These are phyloP conservation scores for Lepidurus packardi DNA, from an alignment of 1,140 invertebrate species.

Conservation along the genomic window DNA sequence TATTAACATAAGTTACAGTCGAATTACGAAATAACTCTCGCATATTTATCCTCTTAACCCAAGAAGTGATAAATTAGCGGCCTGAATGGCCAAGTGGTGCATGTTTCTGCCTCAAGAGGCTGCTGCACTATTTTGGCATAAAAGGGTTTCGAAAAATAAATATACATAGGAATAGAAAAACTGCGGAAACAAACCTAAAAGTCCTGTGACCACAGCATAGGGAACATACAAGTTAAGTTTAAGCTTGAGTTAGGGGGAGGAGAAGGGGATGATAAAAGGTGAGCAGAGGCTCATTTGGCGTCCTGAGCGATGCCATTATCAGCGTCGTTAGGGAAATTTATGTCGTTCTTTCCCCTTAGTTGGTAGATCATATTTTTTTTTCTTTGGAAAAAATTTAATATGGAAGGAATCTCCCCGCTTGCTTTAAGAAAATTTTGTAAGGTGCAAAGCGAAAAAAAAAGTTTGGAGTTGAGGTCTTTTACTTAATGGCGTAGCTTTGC, in stretches of 20 bases:
- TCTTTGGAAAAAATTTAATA: background rate
- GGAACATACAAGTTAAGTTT: background rate
- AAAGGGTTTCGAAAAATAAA: no score
- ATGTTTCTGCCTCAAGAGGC: no score
- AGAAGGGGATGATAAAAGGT: background rate
- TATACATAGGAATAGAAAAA: no score
- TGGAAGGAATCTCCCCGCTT: background rate
- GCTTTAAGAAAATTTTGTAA: background rate
- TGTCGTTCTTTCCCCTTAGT: background rate
- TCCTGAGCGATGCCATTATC: background rate
- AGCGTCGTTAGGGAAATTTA: background rate
- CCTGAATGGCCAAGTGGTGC: no score
- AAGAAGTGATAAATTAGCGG: no score
- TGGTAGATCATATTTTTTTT: background rate
- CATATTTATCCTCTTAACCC: background rate
- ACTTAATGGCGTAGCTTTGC: slow-evolving; percentile 10
- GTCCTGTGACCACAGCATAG: no score
- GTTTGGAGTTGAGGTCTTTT: background rate
- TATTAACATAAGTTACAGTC: background rate
- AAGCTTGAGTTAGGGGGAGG: background rate
- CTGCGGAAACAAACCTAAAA: no score
- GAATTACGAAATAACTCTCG: background rate
- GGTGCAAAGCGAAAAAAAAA: background rate
- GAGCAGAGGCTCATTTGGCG: background rate
- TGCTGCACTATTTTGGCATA: no score